Percentiles rank a stretch among this genome's conserved stretches.
phyloP scores from a whole-genome alignment of 2,113 vertebrate genomes.

The Cichladusa arquata region DNA sequence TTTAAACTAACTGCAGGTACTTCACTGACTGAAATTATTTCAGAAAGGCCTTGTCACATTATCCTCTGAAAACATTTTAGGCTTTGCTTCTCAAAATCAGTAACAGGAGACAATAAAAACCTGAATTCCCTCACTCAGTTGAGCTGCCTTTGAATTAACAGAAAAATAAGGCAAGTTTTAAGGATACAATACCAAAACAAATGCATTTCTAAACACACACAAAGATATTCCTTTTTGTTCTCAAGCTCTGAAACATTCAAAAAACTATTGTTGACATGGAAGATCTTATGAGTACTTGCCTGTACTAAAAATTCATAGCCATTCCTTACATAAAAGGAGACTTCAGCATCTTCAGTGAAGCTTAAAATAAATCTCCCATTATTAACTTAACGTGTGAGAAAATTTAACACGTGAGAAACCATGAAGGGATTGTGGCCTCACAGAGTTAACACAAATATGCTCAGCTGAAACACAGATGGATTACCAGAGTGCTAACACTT shows the following conservation, averaged over 20 bases:
- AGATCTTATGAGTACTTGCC: not conserved
- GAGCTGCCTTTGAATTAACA: not conserved
- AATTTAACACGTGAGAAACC: not conserved
- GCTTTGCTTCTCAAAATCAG: not conserved
- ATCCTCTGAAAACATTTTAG: not conserved
- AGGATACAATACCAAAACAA: not conserved
- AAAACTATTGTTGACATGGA: not conserved
- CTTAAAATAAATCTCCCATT: not conserved
- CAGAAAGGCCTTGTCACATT: not conserved
- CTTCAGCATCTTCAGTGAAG: not conserved
- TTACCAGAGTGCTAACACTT: not conserved
- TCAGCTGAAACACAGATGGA: slow-evolving; percentile 29
- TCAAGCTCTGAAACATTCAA: not conserved
- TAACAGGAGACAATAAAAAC: not conserved
- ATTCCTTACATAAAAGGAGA: not conserved
- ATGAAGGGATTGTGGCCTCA: not conserved
- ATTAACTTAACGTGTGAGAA: slow-evolving; percentile 13
- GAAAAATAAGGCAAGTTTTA: not conserved
- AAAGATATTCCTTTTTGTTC: not conserved
- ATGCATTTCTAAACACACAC: not conserved
- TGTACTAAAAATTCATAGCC: not conserved
- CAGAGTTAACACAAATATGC: not conserved
- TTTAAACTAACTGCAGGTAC: not conserved
- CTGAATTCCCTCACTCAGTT: not conserved
- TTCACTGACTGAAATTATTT: not conserved